phyloP scores from a whole-genome alignment of 2,797 vertebrate species.

The Leptatherina wallacei region DNA sequence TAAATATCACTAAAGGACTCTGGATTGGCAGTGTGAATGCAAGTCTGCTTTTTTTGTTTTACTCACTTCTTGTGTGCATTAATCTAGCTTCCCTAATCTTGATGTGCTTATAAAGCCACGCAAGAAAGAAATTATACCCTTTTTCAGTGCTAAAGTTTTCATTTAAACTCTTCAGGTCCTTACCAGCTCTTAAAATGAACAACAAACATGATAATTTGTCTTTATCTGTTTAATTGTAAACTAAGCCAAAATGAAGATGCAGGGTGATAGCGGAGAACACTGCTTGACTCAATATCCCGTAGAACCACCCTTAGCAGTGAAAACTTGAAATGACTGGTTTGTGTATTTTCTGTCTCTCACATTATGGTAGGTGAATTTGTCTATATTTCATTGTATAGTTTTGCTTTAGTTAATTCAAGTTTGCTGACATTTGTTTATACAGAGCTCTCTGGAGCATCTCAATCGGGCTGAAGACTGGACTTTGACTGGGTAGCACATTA shows the following conservation, averaged over 20 bases:
- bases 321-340: no score
- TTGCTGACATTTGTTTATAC: no score
- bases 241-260: background rate
- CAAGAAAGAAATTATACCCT: background rate
- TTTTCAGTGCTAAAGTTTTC: no score
- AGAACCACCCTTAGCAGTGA: background rate
- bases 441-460: no score
- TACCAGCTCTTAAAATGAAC: background rate
- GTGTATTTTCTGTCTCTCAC: no score
- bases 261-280: background rate
- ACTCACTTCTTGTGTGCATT: conserved; percentile 17
- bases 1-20: conserved; percentile 56
- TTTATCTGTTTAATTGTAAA: background rate
- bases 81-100: conserved; percentile 1
- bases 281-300: no score
- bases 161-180: background rate
- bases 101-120: background rate
- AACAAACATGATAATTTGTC: background rate
- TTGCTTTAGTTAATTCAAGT: no score
- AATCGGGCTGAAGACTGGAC: no score
- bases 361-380: no score
- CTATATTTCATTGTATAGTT: no score
- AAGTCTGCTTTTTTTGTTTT: conserved; percentile 19
- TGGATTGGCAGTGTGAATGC: conserved; percentile 28
- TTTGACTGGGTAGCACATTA: no score